Base-by-base conservation (phyloP, 1,140 invertebrate genomes). In the Orchestia grillus region DNA sequence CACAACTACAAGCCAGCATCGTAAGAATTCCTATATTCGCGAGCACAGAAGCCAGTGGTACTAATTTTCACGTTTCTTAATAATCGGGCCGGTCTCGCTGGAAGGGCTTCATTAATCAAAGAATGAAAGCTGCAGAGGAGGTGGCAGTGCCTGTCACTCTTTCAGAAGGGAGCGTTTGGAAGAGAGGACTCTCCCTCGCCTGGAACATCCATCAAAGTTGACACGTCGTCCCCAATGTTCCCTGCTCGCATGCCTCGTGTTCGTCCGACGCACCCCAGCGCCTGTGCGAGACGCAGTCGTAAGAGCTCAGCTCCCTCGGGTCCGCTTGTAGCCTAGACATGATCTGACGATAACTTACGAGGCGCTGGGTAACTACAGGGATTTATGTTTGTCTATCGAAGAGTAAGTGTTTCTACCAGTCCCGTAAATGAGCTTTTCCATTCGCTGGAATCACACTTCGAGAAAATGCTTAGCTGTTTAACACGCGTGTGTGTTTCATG, bases 121-220 rank as follows among this genome's bases (percentile, higher is more conserved):
- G 62, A 77, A 77, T 77, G 62, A 28, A 77, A 77, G 62, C 62
- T 15, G 62, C 62, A 23, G 62, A 77, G 62, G 62, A 77, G 62
- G 62, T 77, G 62, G 62, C 62, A 28, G 62, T 28, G 11, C 62
- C 62, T 77, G 62, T 77, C 62, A 77, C 62, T 77, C 36, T 1
- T 77, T 77, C 62, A 77, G 88, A 36, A 41, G 88, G 41, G 88
- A 90, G 88, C 88, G 43, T 90, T 90, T 90, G 41, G 88, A 42
- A 42, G 88, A 90, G 1, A 3, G 15, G 41, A 44, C 43, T 47
- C 92, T 19, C 92, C 92, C 92, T 94, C 92, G 44, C 44, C 92
- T 44, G 6, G 23, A 94, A 94, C 92, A 94, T 94, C 92, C 44
- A 94, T 94, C 92, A 94, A 44, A 45, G 36, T n/a, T 94, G 92